phyloP scores from a whole-genome alignment of 2,797 vertebrate species.

The Pygocentrus nattereri region DNA sequence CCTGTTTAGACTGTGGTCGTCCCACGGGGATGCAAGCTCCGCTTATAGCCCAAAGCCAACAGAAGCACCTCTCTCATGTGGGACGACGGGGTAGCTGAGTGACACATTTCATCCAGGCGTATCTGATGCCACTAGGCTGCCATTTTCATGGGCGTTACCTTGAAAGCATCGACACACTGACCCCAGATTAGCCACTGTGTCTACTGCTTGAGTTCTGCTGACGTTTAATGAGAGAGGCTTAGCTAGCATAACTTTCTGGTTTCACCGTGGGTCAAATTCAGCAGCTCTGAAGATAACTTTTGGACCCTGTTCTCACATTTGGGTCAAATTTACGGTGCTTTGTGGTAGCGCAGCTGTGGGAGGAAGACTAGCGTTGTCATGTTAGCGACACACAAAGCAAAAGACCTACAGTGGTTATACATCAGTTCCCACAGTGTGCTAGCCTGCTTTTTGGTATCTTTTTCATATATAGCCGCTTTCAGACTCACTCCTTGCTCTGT shows the following conservation, averaged over 20 bases:
- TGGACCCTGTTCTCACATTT: neutral
- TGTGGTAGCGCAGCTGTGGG: neutral
- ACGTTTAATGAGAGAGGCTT: conserved; percentile 19
- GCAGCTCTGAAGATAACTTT: neutral
- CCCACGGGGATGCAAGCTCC: conserved; percentile 51
- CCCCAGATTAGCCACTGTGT: conserved; percentile 17
- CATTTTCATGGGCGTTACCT: conserved; percentile 57
- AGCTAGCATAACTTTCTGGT: neutral
- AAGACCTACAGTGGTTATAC: neutral
- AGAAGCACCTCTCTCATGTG: conserved; percentile 69
- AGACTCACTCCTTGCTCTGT: conserved; percentile 45
- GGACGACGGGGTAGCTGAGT: conserved; percentile 53
- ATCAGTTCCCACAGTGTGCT: conserved; percentile 25
- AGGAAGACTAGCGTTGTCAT: conserved; percentile 3
- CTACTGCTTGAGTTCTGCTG: neutral
- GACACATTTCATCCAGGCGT: conserved; percentile 62
- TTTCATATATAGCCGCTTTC: conserved; percentile 9
- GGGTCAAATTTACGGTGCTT: neutral
- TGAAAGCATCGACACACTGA: conserved; percentile 50
- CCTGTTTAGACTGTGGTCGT: conserved; percentile 65
- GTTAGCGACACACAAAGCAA: neutral
- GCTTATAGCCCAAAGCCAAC: conserved; percentile 68
- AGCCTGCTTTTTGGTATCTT: neutral
- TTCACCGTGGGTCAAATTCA: conserved; percentile 14
- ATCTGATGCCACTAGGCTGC: conserved; percentile 60